A percentile compares a stretch with the other conserved stretches of the same genome.
Conservation (phyloP, 2,113 vertebrate genomes). For the Tiliqua scincoides region DNA sequence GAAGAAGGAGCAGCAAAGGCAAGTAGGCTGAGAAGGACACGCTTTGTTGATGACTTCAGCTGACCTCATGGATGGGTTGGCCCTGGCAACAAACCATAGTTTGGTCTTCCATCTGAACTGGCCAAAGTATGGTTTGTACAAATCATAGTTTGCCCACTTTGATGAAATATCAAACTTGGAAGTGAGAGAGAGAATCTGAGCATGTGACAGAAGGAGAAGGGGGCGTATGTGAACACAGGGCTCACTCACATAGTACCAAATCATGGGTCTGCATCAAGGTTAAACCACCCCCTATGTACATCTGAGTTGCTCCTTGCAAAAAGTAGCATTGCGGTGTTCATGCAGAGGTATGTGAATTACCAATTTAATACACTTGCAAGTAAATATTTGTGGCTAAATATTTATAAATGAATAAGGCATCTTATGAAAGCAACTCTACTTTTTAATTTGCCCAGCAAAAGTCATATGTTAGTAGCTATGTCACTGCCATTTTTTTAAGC, state of each 20-base stretch:
- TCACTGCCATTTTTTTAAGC: slow-evolving; percentile 7
- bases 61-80: no score
- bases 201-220: not conserved
- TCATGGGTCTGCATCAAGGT: not conserved
- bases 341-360: not conserved
- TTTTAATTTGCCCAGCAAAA: slow-evolving; percentile 41
- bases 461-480: not conserved
- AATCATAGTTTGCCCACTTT: no score
- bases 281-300: not conserved
- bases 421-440: slow-evolving; percentile 19
- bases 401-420: not conserved
- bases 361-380: not conserved
- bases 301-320: not conserved
- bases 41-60: no score
- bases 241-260: not conserved
- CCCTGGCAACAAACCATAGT: not conserved
- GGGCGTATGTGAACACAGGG: not conserved
- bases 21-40: no score
- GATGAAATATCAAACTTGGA: not conserved
- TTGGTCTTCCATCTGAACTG: not conserved
- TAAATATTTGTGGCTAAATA: not conserved
- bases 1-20: no score
- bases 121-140: no score
- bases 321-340: not conserved
- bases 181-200: not conserved